Evolutionary conservation across 1,140 invertebrate species (phyloP).

Genomic region (Delia radicum): DNA sequence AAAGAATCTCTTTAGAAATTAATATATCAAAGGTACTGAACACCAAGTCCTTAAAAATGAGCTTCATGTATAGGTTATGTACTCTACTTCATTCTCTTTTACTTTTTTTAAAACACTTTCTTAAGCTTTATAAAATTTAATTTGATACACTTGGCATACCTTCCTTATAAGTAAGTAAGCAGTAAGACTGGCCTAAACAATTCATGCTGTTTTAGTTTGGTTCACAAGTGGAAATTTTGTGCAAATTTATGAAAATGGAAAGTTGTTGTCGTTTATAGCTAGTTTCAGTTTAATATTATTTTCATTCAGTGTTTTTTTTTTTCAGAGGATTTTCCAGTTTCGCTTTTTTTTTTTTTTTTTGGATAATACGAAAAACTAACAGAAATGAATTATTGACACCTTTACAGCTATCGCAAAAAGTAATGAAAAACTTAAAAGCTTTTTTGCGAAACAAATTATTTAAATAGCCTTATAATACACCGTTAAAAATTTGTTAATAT

Average conservation of each 20-base stretch:
- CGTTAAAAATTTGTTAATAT: background rate
- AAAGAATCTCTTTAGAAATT: no score
- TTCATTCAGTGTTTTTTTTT: background rate
- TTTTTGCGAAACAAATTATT: background rate
- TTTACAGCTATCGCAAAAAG: background rate
- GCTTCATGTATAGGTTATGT: no score
- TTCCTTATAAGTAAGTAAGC: background rate
- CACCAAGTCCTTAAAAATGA: no score
- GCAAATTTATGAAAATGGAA: constrained; percentile 4
- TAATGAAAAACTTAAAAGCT: background rate
- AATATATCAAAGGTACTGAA: no score
- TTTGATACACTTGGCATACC: no score
- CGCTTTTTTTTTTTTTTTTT: background rate
- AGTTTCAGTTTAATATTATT: background rate
- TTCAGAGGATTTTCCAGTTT: background rate
- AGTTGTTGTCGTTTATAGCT: background rate
- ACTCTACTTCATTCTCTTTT: no score
- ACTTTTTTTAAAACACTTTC: no score
- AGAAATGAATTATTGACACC: background rate
- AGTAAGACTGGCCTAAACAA: background rate
- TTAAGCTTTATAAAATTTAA: no score
- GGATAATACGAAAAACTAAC: background rate
- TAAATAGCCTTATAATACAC: background rate
- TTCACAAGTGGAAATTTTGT: constrained; percentile 4
- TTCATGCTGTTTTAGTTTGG: background rate